Base-by-base conservation (phyloP, 2,888 invertebrate genomes). In the Cephus pulcher region DNA sequence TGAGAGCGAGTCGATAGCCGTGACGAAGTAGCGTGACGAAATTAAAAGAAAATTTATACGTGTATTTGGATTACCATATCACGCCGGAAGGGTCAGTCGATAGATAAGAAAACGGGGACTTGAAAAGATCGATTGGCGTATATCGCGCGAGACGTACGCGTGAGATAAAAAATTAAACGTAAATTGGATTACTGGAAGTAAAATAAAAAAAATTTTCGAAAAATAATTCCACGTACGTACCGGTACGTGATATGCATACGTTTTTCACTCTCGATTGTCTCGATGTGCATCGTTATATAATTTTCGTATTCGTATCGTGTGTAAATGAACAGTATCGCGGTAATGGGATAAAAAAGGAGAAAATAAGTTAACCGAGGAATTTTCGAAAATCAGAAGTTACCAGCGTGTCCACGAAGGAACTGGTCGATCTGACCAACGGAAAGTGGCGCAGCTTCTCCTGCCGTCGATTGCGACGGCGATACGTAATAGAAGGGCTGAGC, bases 371-470 rank as follows among this genome's bases (percentile, higher is more conserved):
- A 74, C 15, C 71, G 32, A 71, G 12, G 2, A 0, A 11, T 68
- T 70, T 75, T 68, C 2, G 6, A 32, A 32, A 77, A 75, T 84
- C 79, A 85, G 80, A 82, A 86, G 73, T 82, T 82, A 68, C 83
- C 82, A 75, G 84, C 77, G 40, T 84, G 84, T 78, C 95, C 95
- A 91, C 96, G 93, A 81, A 97, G 93, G 92, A 96, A 97, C 78
- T 96, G 95, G 89, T 96, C 96, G 87, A 97, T 96, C 90, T 96
- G 96, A 11, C 96, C 95, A 69, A 94, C 93, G 73, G 95, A 94
- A 79, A 94, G 92, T 1, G 89, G 85, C 12, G 85, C 74, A 76
- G 83, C 80, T 69, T 81, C 79, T 11, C 79, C 80, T 69, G 75
- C 32, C 80, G 84, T 83, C 86, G 73, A 84, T 84, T 74, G 83